Evolutionary conservation across 92 coral and sea anemone genomes (phyloP).

Genomic region (Porites divaricata): DNA sequence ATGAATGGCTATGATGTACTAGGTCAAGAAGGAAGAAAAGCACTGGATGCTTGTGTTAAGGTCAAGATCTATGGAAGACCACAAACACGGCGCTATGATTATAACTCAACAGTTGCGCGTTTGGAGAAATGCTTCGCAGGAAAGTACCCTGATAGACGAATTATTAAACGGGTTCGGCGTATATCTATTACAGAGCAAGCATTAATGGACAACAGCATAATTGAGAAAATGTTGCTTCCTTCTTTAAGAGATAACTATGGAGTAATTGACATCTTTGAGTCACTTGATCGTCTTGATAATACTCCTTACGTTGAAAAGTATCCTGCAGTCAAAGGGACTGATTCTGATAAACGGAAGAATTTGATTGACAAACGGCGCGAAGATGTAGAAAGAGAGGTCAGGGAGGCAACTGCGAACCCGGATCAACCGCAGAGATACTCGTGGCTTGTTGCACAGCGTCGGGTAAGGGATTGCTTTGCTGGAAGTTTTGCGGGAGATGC

Average conservation of each 20-base stretch:
- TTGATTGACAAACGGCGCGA: not conserved
- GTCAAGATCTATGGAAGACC: conserved; percentile 16
- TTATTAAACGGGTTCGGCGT: no score
- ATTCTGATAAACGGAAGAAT: not conserved
- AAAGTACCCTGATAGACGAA: not conserved
- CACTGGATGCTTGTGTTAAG: conserved; percentile 24
- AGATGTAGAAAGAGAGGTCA: not conserved
- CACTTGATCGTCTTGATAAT: conserved; percentile 1
- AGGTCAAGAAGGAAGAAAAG: conserved; percentile 16
- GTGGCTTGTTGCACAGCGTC: conserved; percentile 30
- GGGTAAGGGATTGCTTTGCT: conserved; percentile 29
- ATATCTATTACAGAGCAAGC: not conserved
- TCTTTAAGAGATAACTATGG: not conserved
- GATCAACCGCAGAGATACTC: not conserved
- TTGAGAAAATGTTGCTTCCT: not conserved
- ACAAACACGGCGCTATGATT: not conserved
- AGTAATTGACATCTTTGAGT: not conserved
- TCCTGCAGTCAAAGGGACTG: not conserved
- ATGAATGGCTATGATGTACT: conserved; percentile 9
- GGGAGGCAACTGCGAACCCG: not conserved
- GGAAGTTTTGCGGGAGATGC: conserved; percentile 16
- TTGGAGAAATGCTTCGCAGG: not conserved
- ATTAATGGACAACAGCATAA: not conserved
- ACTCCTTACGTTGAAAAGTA: not conserved
- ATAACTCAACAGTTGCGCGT: not conserved